These are phyloP conservation scores for Eulemur mongoz DNA, from an alignment of 2,797 vertebrate genomes.

Conservation along the genomic window DNA sequence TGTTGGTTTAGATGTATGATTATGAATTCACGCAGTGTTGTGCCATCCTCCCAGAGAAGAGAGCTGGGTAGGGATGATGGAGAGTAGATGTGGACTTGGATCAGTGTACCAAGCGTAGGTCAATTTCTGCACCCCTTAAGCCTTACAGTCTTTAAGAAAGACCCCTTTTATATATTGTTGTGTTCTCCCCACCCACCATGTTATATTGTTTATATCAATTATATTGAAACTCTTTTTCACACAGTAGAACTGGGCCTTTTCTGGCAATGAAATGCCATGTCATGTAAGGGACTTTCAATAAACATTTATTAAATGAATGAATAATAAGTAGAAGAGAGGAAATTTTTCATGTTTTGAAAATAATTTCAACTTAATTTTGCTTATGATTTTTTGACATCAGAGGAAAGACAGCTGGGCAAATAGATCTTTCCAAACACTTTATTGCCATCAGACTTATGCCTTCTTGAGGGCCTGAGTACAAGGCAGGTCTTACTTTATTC, in stretches of 20 bases:
- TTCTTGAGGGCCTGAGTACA: background rate
- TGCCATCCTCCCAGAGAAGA: background rate
- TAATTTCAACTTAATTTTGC: constrained; percentile 37
- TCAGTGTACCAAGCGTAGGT: background rate
- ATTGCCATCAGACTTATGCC: background rate
- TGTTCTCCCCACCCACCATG: background rate
- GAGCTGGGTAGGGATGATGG: background rate
- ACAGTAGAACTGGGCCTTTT: background rate
- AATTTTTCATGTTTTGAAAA: constrained; percentile 42
- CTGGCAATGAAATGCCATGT: background rate
- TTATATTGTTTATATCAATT: background rate
- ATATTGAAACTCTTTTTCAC: background rate
- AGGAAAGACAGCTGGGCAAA: background rate
- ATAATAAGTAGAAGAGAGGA: background rate
- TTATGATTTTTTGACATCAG: constrained; percentile 13
- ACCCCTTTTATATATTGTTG: background rate
- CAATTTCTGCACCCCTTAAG: background rate
- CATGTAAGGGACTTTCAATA: background rate
- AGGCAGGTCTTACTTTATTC: background rate
- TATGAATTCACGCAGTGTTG: too few species aligned
- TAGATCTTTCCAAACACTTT: background rate
- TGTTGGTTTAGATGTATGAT: background rate
- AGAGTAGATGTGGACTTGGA: background rate
- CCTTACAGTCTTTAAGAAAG: background rate
- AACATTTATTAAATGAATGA: constrained; percentile 11